These are phyloP conservation scores for Escarpia spicata DNA, from an alignment of 2,888 invertebrate genomes.

Conservation along the genomic window DNA sequence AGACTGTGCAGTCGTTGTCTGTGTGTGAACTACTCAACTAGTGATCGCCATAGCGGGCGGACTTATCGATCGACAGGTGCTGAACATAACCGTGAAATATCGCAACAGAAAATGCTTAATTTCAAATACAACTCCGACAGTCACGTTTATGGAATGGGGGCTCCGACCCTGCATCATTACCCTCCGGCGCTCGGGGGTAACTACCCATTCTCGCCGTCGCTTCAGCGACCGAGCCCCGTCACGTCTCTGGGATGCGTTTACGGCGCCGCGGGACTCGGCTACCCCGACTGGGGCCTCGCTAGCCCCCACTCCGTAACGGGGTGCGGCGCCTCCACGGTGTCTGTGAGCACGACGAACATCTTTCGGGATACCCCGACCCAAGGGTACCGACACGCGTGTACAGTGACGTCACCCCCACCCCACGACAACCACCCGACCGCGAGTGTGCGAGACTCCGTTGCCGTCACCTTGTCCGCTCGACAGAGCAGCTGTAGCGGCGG, in stretches of 20 bases:
- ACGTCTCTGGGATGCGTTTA: neutral
- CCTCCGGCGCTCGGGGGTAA: neutral
- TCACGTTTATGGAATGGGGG: neutral
- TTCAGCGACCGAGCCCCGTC: neutral
- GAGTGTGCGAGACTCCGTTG: neutral
- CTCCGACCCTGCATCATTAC: neutral
- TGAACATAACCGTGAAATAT: neutral
- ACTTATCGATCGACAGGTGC: neutral
- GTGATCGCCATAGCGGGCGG: neutral
- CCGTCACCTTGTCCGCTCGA: neutral
- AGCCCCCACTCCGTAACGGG: neutral
- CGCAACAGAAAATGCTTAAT: neutral
- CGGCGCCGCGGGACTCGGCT: neutral
- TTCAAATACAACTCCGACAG: slow-evolving; percentile 16
- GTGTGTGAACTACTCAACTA: neutral
- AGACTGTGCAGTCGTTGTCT: neutral
- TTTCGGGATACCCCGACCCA: neutral
- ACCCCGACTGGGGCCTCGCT: neutral
- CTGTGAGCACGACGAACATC: neutral
- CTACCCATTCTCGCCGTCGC: neutral
- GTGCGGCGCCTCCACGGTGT: neutral
- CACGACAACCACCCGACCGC: neutral
- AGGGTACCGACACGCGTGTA: slow-evolving; percentile 10
- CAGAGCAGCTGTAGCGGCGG: neutral
- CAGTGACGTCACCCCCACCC: neutral